Evolutionary conservation across 1,140 invertebrate genomes (phyloP), one percentile per base, ranked within the genome.

Genomic region (Leptopilina clavipes): DNA sequence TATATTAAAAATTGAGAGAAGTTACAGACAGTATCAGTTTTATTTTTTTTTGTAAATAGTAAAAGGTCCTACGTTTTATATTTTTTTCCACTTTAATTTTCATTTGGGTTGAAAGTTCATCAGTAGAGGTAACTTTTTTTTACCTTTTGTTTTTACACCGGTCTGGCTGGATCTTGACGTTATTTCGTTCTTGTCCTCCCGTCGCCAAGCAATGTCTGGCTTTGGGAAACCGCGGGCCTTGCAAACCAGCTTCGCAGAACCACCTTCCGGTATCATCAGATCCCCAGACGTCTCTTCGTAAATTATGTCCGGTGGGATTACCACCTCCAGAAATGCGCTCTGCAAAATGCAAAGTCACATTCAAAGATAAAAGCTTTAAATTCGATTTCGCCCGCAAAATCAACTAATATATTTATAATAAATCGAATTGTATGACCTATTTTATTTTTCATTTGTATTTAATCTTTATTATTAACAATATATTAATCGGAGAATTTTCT

Each of bases 261-360:
- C 95, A 43, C 97, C 96, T 90, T 98, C 97, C 1, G 95, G 95
- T 14, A 97, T 95, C 94, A 97, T 96, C 90, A 97, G 93, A 85
- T 98, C 96, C 19, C 96, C 94, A 59, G 96, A 95, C 3, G 96
- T 96, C 84, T 97, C 95, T 83, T 97, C 95, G 82, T 95, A 95
- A 73, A 96, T 93, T 79, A 98, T 97, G 85, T 97, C 96, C 37
- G 97, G 97, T 14, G 97, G 96, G 82, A 97, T 97, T 1, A 97
- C 96, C 56, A 97, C 96, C 89, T 97, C 96, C 82, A 97, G 87
- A 86, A 93, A 95, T 77, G 95, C 96, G 70, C 95, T 96, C 95
- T 96, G 88, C 56, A 86, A 85, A 71, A 70, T 14, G 40, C 52
- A 72, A 37, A 25, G 37, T 37, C 11, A 44, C 18, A 31, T 75